These are phyloP conservation scores for Thalpophila matura DNA, from an alignment of 2,888 invertebrate species.

Conservation along the genomic window DNA sequence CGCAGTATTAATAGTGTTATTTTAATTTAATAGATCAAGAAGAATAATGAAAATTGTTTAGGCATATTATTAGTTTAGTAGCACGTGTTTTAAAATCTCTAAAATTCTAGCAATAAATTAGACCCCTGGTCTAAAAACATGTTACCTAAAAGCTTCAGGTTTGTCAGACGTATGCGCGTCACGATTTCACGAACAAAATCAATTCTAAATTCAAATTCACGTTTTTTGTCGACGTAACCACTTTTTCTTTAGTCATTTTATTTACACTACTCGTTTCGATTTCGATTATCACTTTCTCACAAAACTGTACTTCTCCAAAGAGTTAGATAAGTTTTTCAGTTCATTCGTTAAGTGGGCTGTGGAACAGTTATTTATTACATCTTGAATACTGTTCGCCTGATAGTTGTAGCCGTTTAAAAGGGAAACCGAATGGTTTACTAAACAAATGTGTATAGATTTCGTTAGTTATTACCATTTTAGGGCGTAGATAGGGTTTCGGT, in stretches of 20 bases:
- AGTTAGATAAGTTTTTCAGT: slow-evolving; percentile 88
- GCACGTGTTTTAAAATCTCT: too few species aligned
- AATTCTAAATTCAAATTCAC: background rate
- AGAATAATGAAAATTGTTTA: too few species aligned
- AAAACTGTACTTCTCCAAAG: slow-evolving; percentile 63
- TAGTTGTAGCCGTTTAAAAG: slow-evolving; percentile 74
- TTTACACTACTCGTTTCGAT: background rate
- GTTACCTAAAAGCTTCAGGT: too few species aligned
- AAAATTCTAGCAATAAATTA: background rate
- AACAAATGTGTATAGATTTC: slow-evolving; percentile 46
- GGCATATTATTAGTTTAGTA: too few species aligned
- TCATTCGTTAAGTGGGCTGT: slow-evolving; percentile 88
- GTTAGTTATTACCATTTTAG: slow-evolving; percentile 31
- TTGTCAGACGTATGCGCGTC: too few species aligned
- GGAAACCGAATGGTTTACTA: slow-evolving; percentile 64
- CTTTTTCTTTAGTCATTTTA: background rate
- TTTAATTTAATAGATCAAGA: too few species aligned
- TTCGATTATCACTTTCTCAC: slow-evolving; percentile 48
- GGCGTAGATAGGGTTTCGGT: slow-evolving; percentile 2
- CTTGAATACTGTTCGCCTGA: slow-evolving; percentile 76
- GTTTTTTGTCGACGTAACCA: background rate
- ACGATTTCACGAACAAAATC: too few species aligned
- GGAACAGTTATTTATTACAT: slow-evolving; percentile 84
- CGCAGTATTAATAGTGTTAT: too few species aligned
- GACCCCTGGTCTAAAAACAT: too few species aligned